A percentile compares a stretch with the other conserved stretches of the same genome.
These are phyloP conservation scores for Magallana angulata DNA, from an alignment of 1,140 invertebrate species.

Conservation along the genomic window DNA sequence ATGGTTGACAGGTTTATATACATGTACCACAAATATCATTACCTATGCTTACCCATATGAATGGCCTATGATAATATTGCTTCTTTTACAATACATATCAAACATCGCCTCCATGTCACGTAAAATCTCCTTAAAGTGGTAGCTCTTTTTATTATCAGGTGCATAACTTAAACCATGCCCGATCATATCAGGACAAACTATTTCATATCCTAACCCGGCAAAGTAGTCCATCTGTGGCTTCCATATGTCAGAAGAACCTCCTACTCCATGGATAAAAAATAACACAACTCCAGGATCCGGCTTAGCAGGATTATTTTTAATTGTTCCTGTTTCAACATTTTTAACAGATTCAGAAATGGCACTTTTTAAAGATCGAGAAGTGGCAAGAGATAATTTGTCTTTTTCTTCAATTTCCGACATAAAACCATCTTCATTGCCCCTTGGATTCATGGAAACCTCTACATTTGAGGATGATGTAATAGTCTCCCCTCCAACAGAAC, in stretches of 20 bases:
- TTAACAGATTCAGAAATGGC: constrained; percentile 8
- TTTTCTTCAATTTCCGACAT: constrained; percentile 28
- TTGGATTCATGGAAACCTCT: constrained; percentile 18
- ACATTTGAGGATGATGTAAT: constrained; percentile 47
- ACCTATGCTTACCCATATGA: constrained; percentile 82
- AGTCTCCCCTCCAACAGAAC: constrained; percentile 32
- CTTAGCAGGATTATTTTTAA: constrained; percentile 35
- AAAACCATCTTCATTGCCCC: constrained; percentile 37
- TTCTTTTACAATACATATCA: constrained; percentile 81
- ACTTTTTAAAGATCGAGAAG: constrained; percentile 20
- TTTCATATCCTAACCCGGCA: constrained; percentile 83
- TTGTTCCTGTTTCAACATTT: not conserved
- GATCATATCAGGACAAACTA: constrained; percentile 86
- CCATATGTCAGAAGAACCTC: constrained; percentile 86
- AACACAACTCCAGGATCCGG: constrained; percentile 71
- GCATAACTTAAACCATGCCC: constrained; percentile 87
- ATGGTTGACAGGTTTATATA: too few species aligned
- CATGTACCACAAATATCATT: too few species aligned
- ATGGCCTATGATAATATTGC: constrained; percentile 83
- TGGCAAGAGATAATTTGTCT: not conserved
- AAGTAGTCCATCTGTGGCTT: constrained; percentile 84
- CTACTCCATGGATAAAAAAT: constrained; percentile 88
- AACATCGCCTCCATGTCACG: constrained; percentile 84
- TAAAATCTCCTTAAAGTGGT: constrained; percentile 85
- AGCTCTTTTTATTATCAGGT: constrained; percentile 82